Percentiles rank a stretch among this genome's conserved stretches.
Conservation (phyloP, 2,113 vertebrate genomes). For the Lophius piscatorius region DNA sequence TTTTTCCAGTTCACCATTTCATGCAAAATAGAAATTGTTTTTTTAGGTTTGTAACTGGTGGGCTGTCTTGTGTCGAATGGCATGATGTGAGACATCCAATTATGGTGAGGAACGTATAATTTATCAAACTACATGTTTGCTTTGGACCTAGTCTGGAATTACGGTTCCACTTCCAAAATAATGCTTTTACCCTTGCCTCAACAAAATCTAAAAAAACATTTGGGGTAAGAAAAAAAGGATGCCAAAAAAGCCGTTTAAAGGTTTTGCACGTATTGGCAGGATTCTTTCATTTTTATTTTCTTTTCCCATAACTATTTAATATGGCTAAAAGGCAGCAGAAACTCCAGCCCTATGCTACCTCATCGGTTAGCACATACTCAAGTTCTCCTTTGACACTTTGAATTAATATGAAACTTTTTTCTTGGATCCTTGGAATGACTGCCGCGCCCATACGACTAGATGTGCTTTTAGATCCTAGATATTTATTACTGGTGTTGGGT, state of each 20-base stretch:
- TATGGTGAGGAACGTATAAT: too few relatives aligned
- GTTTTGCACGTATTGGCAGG: background rate
- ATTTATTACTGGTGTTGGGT: slow-evolving; percentile 41
- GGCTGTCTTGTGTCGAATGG: too few relatives aligned
- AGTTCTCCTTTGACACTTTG: slow-evolving; percentile 15
- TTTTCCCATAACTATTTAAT: slow-evolving; percentile 24
- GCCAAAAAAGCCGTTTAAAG: background rate
- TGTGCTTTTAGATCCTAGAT: slow-evolving; percentile 24
- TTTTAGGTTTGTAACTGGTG: too few relatives aligned
- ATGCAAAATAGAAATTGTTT: too few relatives aligned
- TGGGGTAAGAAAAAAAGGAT: background rate
- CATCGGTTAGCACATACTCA: slow-evolving; percentile 11
- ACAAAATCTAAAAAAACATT: background rate
- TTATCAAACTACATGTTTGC: too few relatives aligned
- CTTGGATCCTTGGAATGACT: slow-evolving; percentile 22
- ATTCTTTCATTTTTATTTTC: background rate
- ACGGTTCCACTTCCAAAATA: too few relatives aligned
- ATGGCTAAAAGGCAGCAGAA: slow-evolving; percentile 12
- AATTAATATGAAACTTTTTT: slow-evolving; percentile 42
- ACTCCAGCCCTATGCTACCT: slow-evolving; percentile 1
- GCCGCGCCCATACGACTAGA: slow-evolving; percentile 8
- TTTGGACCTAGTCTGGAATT: too few relatives aligned
- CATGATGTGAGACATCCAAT: too few relatives aligned
- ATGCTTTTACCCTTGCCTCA: too few relatives aligned
- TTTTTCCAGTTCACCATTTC: too few relatives aligned